These are phyloP conservation scores for Malthinus seriepunctatus DNA, from an alignment of 2,888 invertebrate genomes.

Conservation along the genomic window DNA sequence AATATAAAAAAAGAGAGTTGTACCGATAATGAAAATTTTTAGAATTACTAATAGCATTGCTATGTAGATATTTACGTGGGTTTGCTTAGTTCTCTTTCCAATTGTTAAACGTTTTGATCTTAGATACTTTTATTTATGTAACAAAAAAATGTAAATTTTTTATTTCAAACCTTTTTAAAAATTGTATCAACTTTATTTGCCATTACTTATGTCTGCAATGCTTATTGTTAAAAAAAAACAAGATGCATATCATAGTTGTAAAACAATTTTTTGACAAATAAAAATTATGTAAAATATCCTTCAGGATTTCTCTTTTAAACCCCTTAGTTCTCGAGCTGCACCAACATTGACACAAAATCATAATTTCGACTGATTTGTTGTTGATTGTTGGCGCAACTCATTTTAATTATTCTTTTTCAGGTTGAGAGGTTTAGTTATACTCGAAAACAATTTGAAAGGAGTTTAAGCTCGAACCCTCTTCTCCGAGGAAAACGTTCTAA, in stretches of 20 bases:
- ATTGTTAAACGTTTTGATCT: slow-evolving; percentile 18
- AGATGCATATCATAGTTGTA: slow-evolving; percentile 93
- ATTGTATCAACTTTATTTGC: slow-evolving; percentile 35
- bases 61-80: slow-evolving; percentile 27
- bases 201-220: slow-evolving; percentile 57
- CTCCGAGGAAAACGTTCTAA: no score
- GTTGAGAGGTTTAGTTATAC: no score
- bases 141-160: not conserved
- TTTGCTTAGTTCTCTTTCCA: slow-evolving; percentile 22
- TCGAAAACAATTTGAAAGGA: no score
- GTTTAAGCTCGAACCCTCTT: no score
- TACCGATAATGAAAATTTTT: slow-evolving; percentile 30
- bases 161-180: slow-evolving; percentile 1
- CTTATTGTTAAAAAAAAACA: slow-evolving; percentile 71
- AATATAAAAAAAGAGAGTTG: slow-evolving; percentile 30
- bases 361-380: not conserved
- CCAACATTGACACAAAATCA: not conserved
- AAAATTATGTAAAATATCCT: slow-evolving; percentile 15
- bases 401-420: not conserved
- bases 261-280: slow-evolving; percentile 57
- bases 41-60: slow-evolving; percentile 33
- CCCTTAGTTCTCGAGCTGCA: not conserved
- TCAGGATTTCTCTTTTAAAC: not conserved
- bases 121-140: slow-evolving; percentile 4
- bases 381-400: not conserved